Evolutionary conservation across 2,797 vertebrate species (phyloP).

Genomic region (Harpagifer antarcticus): DNA sequence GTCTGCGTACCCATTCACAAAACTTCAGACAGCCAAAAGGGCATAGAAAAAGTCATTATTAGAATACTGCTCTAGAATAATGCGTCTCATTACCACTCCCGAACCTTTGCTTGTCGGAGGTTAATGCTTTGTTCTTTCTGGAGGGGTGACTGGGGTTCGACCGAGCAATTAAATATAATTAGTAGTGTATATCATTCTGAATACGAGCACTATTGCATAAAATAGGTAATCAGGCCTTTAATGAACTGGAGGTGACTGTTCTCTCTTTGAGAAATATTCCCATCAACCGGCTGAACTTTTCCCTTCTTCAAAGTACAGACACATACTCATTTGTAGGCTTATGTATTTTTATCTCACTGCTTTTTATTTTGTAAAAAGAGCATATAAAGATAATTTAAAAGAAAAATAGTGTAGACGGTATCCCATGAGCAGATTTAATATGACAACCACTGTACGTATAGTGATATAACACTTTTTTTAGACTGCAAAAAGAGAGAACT

Average conservation of each 20-base stretch:
- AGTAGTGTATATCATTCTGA: slow-evolving; percentile 40
- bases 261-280: slow-evolving; percentile 12
- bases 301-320: slow-evolving; percentile 38
- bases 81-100: slow-evolving; percentile 58
- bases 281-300: slow-evolving; percentile 16
- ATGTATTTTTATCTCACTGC: neutral
- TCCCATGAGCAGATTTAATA: neutral
- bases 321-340: neutral
- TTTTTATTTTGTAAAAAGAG: neutral
- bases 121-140: slow-evolving; percentile 60
- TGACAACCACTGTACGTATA: too few species aligned
- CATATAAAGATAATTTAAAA: neutral
- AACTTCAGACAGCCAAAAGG: slow-evolving; percentile 38
- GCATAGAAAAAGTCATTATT: slow-evolving; percentile 38
- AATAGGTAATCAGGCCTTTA: slow-evolving; percentile 51
- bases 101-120: slow-evolving; percentile 51
- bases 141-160: slow-evolving; percentile 52
- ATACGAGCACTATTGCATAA: slow-evolving; percentile 57
- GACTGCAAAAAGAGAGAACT: neutral
- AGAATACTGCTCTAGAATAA: slow-evolving; percentile 47
- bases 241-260: slow-evolving; percentile 25
- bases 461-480: neutral
- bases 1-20: slow-evolving; percentile 11
- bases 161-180: slow-evolving; percentile 71
- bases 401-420: neutral